phyloP scores from a whole-genome alignment of 2,797 vertebrate species.

The Anguilla obscura region DNA sequence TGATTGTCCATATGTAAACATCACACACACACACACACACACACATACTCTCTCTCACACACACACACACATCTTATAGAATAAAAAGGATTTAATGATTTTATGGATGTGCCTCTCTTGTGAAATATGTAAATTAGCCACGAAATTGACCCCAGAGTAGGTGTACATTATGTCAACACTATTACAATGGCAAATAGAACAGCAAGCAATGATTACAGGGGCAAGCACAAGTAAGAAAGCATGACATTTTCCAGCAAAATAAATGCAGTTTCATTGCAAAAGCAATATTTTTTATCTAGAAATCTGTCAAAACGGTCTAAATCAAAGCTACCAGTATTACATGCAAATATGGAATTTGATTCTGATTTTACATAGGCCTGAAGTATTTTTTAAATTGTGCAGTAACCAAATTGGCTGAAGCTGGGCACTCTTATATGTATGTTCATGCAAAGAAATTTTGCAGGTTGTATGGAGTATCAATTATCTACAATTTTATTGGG shows the following conservation, averaged over 20 bases:
- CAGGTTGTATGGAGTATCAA: neutral
- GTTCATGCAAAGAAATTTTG: neutral
- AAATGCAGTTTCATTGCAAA: neutral
- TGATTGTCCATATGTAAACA: neutral
- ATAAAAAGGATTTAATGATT: neutral
- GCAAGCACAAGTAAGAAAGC: neutral
- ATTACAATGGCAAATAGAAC: neutral
- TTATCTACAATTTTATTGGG: neutral
- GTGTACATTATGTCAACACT: neutral
- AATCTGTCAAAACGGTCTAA: neutral
- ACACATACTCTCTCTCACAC: too few relatives aligned
- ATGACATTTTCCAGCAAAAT: neutral
- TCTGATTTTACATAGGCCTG: too few relatives aligned
- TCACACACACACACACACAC: neutral
- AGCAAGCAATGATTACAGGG: neutral
- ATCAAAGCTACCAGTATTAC: neutral
- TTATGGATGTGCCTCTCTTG: neutral
- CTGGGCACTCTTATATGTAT: neutral
- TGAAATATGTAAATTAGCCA: conserved; percentile 1
- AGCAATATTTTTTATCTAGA: neutral
- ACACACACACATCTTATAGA: neutral
- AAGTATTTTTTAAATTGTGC: neutral
- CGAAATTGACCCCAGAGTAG: neutral
- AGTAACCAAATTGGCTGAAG: neutral
- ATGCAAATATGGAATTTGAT: neutral